phyloP scores from a whole-genome alignment of 1,140 invertebrate species.

The Listronotus oregonensis region DNA sequence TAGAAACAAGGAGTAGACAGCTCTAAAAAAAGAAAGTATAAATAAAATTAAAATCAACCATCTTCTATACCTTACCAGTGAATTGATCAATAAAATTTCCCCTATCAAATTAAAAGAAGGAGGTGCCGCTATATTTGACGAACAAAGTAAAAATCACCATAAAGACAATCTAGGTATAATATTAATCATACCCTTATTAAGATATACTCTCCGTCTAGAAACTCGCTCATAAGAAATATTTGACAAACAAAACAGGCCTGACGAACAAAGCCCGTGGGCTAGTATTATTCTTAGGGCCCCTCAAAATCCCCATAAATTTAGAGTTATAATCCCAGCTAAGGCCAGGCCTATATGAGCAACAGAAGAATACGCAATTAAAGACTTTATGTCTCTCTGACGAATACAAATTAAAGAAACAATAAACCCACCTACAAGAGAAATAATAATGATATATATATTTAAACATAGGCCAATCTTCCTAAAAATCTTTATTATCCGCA shows the following conservation, averaged over 20 bases:
- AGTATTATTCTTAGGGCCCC: constrained; percentile 66
- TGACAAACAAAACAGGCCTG: constrained; percentile 70
- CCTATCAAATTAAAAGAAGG: constrained; percentile 59
- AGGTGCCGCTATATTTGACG: constrained; percentile 59
- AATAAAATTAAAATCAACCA: constrained; percentile 58
- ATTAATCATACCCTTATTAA: constrained; percentile 59
- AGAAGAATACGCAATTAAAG: constrained; percentile 68
- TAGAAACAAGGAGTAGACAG: too few relatives aligned
- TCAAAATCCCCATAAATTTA: constrained; percentile 57
- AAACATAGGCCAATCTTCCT: constrained; percentile 21
- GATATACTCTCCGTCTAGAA: constrained; percentile 56
- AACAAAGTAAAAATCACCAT: constrained; percentile 66
- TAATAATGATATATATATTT: constrained; percentile 57
- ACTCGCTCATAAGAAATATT: constrained; percentile 67
- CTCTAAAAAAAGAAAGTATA: constrained; percentile 59
- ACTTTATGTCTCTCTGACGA: constrained; percentile 65
- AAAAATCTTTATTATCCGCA: constrained; percentile 61
- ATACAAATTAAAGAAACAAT: constrained; percentile 66
- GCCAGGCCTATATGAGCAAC: constrained; percentile 65
- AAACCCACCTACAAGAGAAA: constrained; percentile 62
- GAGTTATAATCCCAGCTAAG: constrained; percentile 58
- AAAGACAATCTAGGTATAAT: constrained; percentile 60
- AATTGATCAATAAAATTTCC: constrained; percentile 66
- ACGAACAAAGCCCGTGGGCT: constrained; percentile 68
- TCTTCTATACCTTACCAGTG: constrained; percentile 58